These are phyloP conservation scores for Trichonephila clavipes DNA, from an alignment of 1,140 invertebrate genomes.

Conservation along the genomic window DNA sequence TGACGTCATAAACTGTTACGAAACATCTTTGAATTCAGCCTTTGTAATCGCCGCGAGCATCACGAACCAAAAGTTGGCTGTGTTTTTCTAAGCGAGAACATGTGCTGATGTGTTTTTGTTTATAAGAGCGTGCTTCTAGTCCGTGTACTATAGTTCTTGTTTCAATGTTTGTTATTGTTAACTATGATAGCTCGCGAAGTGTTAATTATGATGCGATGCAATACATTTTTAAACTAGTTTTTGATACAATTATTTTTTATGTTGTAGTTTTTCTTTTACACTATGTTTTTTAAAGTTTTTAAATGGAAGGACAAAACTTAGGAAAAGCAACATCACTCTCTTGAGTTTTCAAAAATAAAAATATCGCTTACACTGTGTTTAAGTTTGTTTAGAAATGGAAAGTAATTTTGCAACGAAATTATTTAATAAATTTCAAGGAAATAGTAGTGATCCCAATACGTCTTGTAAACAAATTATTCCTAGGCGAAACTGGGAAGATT, in stretches of 20 bases:
- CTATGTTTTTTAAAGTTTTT: constrained; percentile 39
- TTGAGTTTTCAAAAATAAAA: background rate
- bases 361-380: constrained; percentile 73
- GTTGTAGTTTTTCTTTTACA: background rate
- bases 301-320: constrained; percentile 38
- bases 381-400: constrained; percentile 36
- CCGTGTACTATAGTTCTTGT: constrained; percentile 7
- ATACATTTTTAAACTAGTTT: background rate
- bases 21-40: too few relatives aligned
- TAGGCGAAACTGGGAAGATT: background rate
- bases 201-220: background rate
- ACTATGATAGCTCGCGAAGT: background rate
- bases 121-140: background rate
- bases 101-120: constrained; percentile 29
- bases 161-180: background rate
- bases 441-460: background rate
- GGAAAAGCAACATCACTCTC: background rate
- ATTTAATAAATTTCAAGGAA: constrained; percentile 38
- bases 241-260: background rate
- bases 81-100: constrained; percentile 14
- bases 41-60: too few relatives aligned
- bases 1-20: too few relatives aligned
- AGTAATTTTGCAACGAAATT: constrained; percentile 50
- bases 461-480: constrained; percentile 17
- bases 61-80: background rate